Evolutionary conservation across 37 sponge, comb jelly and placozoan genomes (phyloP), one percentile per base, ranked within the genome.

Genomic region (Cladorhizidae sp.): DNA sequence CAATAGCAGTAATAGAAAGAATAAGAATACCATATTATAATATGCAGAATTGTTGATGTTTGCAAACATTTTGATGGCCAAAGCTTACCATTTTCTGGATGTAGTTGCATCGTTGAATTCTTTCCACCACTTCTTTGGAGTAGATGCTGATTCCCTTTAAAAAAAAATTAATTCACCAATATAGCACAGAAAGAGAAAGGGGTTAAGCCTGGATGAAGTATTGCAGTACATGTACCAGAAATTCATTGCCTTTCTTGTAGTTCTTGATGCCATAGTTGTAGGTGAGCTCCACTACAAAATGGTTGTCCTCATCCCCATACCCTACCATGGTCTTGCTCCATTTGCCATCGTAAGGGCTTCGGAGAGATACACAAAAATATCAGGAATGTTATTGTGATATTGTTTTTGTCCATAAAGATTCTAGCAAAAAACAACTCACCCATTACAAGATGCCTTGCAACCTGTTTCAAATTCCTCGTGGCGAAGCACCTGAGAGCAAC

Each of bases 301-400:
- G 89, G 68, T 72, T 51, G 56, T 88, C 93, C 62, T 93, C 93
- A 1, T 59, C 17, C 41, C 93, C 93, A 83, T 86, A 93, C 0
- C 93, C 93, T n/a, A 93, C 86, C 93, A 93, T 93, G 18, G 87
- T 74, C 64, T 93, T 93, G 64, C 94, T 93, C 94, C 94, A 93
- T 57, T 71, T 77, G 14, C 94, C 94, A 79, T 93, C 90, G 62
- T 93, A 93, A 11, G 94, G 94, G 17, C 93, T 89, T 57, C 64
- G 83, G 7, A 23, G 21, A 14, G 63, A 49, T 9, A 3, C 51
- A 85, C 38, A 29, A 3, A 50, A 21, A n/a, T n/a, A n/a, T n/a
- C n/a, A n/a, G n/a, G n/a, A n/a, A n/a, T n/a, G n/a, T n/a, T 54
- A 54, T 12, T 12, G 17, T 17, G 61, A n/a, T 45, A 40, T 29